Base-by-base conservation (phyloP, 2,797 vertebrate species). In the Avahi laniger region DNA sequence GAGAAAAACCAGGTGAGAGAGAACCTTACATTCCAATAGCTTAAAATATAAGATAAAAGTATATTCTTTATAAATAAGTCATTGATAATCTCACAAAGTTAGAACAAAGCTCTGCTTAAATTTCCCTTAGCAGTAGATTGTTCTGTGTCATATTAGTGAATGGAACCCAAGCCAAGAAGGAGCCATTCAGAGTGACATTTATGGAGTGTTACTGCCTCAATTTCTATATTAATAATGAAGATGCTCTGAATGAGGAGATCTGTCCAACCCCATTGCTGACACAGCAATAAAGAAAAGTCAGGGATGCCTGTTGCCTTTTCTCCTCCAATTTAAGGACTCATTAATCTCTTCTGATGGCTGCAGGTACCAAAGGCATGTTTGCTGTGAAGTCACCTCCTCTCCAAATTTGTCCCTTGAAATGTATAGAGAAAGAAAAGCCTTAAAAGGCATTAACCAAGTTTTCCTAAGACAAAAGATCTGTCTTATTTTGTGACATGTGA, bases 71-170 rank as follows among this genome's bases (percentile, higher is more conserved):
- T 89, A 76, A 85, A 26, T 48, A 86, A 72, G 61, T 76, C 50
- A 57, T 76, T 94, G n/a, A 7, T 93, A 88, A 81, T 28, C 28
- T 65, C 86, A n/a, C 28, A 69, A 70, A 92, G 28, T 79, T 48
- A 93, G 57, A 92, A 63, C 76, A 85, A 85, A 93, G n/a, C 26
- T 92, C 17, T 83, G 12, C 50, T 79, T 87, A 43, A 61, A 70
- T 63, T 86, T 92, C 59, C 22, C 61, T 93, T 81, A 83, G 85
- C 89, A 85, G 26, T 26, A 61, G 76, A 65, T 80, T 70, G 41
- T 48, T 94, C 22, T 41, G 28, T 80, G 80, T 54, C 91, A 41
- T 70, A 81, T 80, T n/a, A 90, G n/a, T 69, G 52, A 81, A 28
- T 65, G 65, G 75, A 96, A 84, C 20, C 38, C 78, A 75, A 46